Evolutionary conservation across 2,113 vertebrate species (phyloP), one percentile per base, ranked within the genome.

Genomic region (Aegotheles bennettii): DNA sequence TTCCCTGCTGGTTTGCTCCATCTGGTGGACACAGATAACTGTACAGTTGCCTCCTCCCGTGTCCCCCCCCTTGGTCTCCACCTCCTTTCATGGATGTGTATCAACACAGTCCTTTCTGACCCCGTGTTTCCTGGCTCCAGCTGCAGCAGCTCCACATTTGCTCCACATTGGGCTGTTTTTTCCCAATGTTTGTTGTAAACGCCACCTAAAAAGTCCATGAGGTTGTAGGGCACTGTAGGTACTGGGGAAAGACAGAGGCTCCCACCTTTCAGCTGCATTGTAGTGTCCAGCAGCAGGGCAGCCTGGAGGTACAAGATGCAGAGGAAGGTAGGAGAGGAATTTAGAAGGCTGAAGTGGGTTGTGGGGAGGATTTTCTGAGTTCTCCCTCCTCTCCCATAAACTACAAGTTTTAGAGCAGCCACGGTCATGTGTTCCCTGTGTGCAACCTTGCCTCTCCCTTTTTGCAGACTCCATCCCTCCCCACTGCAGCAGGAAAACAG

Each of bases 11-110:
- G 35, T 71, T 42, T 42, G 73, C 80, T 67, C 93, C 97, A 87
- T 65, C 95, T 97, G 82, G 92, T 79, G 97, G 93, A 35, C n/a
- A 36, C 38, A 7, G 6, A 7, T 31, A 20, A 36, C 64, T 48
- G 45, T 69, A 12, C 42, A 25, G 56, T 47, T 81, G 57, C 47
- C 45, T 15, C 36, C 31, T 7, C 63, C 43, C 43, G 16, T 18
- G 43, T 28, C 23, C 42, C 15, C 10, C 35, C 11, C 3, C 8
- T 17, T 47, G 0, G n/a, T 7, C 8, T 38, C 47, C 8, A 2
- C 13, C 47, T 59, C 69, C 23, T 75, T 71, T 77, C 29, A 4
- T 3, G 4, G 0, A 21, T 19, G 9, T 16, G 0, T 9, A 63
- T 17, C 23, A 18, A 18, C 9, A 29, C 65, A 35, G 50, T 7